phyloP scores from a whole-genome alignment of 2,888 invertebrate genomes.

The Dioctria rufipes region DNA sequence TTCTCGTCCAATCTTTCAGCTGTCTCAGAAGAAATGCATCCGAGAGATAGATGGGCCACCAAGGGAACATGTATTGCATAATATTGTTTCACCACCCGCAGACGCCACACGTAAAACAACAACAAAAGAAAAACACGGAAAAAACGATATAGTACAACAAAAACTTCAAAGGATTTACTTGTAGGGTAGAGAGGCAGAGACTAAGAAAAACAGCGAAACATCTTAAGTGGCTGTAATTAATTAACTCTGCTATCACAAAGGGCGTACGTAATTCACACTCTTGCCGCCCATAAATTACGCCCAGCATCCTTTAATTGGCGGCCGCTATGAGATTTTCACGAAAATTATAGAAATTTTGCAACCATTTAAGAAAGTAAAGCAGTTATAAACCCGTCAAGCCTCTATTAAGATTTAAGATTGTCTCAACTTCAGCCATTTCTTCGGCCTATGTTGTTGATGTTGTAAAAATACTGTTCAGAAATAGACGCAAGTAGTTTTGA shows the following conservation, averaged over 20 bases:
- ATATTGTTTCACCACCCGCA: slow-evolving; percentile 33
- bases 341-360: slow-evolving; percentile 46
- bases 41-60: slow-evolving; percentile 34
- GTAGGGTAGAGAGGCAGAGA: slow-evolving; percentile 6
- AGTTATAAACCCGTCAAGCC: slow-evolving; percentile 28
- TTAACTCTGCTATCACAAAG: slow-evolving; percentile 55
- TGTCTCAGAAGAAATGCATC: slow-evolving; percentile 17
- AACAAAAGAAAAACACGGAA: background rate
- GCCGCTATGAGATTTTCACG: slow-evolving; percentile 13
- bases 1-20: slow-evolving; percentile 14
- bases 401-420: background rate
- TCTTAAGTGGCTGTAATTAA: slow-evolving; percentile 56
- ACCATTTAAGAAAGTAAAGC: slow-evolving; percentile 4
- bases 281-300: slow-evolving; percentile 54
- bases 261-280: slow-evolving; percentile 54
- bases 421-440: no score
- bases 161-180: slow-evolving; percentile 35
- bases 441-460: no score
- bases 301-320: background rate
- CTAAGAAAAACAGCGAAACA: slow-evolving; percentile 9
- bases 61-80: slow-evolving; percentile 31
- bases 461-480: no score
- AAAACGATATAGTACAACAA: background rate
- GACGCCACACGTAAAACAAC: slow-evolving; percentile 24
- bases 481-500: no score